These are phyloP conservation scores for Capitulum mitella DNA, from an alignment of 2,888 invertebrate species.

Conservation along the genomic window DNA sequence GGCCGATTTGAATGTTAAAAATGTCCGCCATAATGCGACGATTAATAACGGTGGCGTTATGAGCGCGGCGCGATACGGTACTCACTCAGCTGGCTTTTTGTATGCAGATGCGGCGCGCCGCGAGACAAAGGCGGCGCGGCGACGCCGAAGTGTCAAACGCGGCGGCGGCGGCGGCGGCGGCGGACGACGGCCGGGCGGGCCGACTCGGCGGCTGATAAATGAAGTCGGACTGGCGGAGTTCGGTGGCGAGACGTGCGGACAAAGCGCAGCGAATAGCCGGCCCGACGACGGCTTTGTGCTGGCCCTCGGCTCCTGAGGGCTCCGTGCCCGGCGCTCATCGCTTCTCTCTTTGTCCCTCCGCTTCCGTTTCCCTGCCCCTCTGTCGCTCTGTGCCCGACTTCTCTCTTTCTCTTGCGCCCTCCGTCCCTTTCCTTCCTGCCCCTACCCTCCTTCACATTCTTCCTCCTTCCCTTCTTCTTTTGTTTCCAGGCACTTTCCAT, in stretches of 20 bases:
- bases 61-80: background rate
- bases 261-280: background rate
- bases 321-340: no score
- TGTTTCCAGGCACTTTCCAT: no score
- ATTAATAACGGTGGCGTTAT: background rate
- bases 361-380: no score
- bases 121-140: background rate
- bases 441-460: no score
- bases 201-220: background rate
- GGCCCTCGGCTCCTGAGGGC: no score
- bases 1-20: slow-evolving; percentile 22
- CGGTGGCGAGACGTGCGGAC: background rate
- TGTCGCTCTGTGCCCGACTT: no score
- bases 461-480: no score
- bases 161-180: no score
- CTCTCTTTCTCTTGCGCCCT: no score
- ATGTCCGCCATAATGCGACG: background rate
- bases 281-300: background rate
- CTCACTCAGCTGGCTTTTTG: background rate
- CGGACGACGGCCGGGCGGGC: background rate
- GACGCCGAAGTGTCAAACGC: background rate
- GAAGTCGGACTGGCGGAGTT: background rate
- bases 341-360: no score
- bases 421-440: no score
- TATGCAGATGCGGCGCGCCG: background rate